These are phyloP conservation scores for Mus pahari DNA, from an alignment of 2,113 vertebrate genomes.

Conservation along the genomic window DNA sequence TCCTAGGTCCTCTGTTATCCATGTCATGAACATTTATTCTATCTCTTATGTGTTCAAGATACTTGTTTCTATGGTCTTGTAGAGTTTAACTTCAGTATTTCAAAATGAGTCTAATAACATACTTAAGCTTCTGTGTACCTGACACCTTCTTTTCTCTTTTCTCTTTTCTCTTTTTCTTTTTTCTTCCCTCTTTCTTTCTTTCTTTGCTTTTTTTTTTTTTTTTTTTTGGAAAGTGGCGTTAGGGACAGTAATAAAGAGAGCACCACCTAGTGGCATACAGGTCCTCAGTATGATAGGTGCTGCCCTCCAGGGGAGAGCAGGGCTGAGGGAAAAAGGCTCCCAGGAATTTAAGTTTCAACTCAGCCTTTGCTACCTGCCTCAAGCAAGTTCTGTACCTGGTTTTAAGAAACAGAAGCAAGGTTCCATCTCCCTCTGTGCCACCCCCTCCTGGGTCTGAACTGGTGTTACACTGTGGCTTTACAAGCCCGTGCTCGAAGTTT, in stretches of 20 bases:
- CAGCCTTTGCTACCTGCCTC: background rate
- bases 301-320: background rate
- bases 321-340: background rate
- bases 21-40: conserved; percentile 4
- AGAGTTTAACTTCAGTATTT: conserved; percentile 18
- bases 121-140: background rate
- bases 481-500: conserved; percentile 14
- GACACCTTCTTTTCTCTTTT: conserved; percentile 27
- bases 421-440: background rate
- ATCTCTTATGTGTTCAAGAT: background rate
- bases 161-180: too few relatives aligned
- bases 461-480: conserved; percentile 39
- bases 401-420: background rate
- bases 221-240: background rate
- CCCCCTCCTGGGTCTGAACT: background rate
- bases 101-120: background rate
- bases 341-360: background rate
- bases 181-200: background rate
- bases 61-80: background rate
- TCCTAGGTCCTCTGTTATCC: background rate
- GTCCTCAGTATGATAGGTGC: background rate
- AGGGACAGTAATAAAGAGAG: background rate
- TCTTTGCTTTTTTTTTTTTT: background rate
- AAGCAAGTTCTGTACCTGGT: background rate
- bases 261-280: conserved; percentile 47